Percentiles rank a stretch among this genome's conserved stretches.
These are phyloP conservation scores for Trematomus loennbergii DNA, from an alignment of 2,113 vertebrate species.

Conservation along the genomic window DNA sequence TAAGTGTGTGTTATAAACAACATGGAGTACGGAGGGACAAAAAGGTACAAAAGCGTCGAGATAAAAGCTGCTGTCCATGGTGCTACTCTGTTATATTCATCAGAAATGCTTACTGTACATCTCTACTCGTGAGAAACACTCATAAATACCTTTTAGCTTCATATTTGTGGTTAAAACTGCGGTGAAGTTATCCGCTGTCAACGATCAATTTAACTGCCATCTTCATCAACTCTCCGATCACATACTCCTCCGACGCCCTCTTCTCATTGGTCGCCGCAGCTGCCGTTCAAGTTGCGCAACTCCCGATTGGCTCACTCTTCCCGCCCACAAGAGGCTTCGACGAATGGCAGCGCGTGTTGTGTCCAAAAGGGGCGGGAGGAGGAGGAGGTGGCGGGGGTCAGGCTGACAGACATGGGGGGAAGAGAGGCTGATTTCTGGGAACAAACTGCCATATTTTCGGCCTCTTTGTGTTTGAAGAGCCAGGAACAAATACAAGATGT, in stretches of 20 bases:
- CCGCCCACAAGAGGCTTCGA: constrained; percentile 17
- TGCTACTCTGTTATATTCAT: constrained; percentile 50
- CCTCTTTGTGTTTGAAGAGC: constrained; percentile 48
- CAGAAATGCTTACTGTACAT: background rate
- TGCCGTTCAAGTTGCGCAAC: constrained; percentile 53
- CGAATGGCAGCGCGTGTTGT: constrained; percentile 69
- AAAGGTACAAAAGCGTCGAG: constrained; percentile 26
- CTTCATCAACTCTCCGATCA: constrained; percentile 79
- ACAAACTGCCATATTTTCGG: constrained; percentile 36
- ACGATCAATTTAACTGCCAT: constrained; percentile 57
- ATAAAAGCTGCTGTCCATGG: constrained; percentile 72
- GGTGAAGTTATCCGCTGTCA: constrained; percentile 8
- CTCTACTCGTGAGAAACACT: background rate
- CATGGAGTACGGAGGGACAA: constrained; percentile 31
- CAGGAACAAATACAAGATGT: background rate
- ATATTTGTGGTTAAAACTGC: background rate
- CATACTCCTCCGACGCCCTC: constrained; percentile 18
- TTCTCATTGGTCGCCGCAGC: constrained; percentile 49
- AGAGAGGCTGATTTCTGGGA: constrained; percentile 33
- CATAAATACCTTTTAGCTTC: background rate
- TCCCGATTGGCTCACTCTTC: constrained; percentile 68
- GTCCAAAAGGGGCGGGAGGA: constrained; percentile 50
- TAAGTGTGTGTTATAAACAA: constrained; percentile 26
- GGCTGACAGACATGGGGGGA: constrained; percentile 45
- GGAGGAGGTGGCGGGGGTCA: constrained; percentile 36